These are phyloP conservation scores for Todiramphus saurophagus DNA, from an alignment of 2,113 vertebrate genomes.

Conservation along the genomic window DNA sequence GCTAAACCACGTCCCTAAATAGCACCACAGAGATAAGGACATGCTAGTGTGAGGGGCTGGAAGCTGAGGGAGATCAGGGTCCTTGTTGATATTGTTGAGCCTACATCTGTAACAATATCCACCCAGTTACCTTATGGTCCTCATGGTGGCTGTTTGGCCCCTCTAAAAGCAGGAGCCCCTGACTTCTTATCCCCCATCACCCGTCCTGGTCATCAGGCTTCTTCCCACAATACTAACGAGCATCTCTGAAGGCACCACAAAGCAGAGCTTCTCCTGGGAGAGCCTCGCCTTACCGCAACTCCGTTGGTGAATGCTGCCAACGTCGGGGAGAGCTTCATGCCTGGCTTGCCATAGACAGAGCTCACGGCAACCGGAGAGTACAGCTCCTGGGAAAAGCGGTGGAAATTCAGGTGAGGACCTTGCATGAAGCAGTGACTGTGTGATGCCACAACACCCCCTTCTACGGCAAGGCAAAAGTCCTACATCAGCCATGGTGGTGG, in stretches of 20 bases:
- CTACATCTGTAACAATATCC: background rate
- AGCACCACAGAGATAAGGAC: background rate
- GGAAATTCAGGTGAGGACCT: background rate
- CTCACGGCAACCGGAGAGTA: slow-evolving; percentile 78
- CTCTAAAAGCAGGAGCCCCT: background rate
- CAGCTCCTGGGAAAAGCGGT: slow-evolving; percentile 70
- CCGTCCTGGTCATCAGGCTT: background rate
- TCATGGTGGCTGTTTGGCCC: accelerated
- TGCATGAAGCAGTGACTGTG: background rate
- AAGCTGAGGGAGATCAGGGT: background rate
- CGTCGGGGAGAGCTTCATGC: slow-evolving; percentile 78
- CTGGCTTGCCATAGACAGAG: slow-evolving; percentile 81
- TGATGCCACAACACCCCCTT: background rate
- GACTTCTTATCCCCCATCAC: background rate
- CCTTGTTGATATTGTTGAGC: background rate
- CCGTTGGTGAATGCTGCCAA: slow-evolving; percentile 86
- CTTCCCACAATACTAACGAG: background rate
- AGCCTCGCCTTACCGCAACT: slow-evolving; percentile 80
- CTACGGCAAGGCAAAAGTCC: background rate
- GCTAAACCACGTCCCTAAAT: no score
- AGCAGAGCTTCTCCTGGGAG: background rate
- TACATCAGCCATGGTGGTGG: background rate
- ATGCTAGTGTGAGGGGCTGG: background rate
- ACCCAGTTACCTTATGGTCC: background rate
- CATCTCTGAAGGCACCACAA: background rate